Percentiles rank a stretch among this genome's conserved stretches.
Evolutionary conservation across 2,888 invertebrate species (phyloP).

Genomic region (Calameuta filiformis): DNA sequence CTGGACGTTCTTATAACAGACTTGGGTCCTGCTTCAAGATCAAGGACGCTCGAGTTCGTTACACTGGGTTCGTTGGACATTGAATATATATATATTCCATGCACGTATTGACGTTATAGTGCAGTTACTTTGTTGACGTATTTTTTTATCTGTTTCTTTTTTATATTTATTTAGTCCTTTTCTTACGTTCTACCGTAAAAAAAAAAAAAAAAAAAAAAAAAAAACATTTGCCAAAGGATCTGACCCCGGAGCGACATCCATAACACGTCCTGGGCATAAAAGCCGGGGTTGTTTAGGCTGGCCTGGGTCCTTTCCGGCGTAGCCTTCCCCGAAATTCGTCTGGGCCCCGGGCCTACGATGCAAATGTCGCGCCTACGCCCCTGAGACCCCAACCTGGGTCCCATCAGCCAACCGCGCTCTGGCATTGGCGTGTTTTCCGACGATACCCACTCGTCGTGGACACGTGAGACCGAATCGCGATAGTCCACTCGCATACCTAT

Average conservation of each 20-base stretch:
- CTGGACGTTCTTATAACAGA: background rate
- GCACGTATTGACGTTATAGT: background rate
- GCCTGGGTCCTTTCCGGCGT: background rate
- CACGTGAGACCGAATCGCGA: conserved; percentile 19
- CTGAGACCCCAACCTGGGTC: background rate
- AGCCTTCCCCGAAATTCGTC: conserved; percentile 35
- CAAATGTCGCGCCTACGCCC: background rate
- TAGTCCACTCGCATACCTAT: background rate
- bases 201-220: background rate
- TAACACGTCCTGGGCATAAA: background rate
- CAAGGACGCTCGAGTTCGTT: conserved; percentile 5
- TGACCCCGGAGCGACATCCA: background rate
- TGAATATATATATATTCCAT: background rate
- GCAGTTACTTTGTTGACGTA: background rate
- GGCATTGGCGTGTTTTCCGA: background rate
- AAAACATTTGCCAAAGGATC: background rate
- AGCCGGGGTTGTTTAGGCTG: background rate
- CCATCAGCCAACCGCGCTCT: background rate
- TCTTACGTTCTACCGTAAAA: background rate
- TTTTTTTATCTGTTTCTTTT: background rate
- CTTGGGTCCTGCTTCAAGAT: background rate
- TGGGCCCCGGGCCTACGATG: conserved; percentile 4
- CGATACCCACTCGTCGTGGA: conserved; percentile 10
- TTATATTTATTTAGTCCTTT: too few relatives aligned
- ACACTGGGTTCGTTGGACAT: background rate